Evolutionary conservation across 2,888 invertebrate genomes (phyloP).

Genomic region (Podotricha telesiphe): DNA sequence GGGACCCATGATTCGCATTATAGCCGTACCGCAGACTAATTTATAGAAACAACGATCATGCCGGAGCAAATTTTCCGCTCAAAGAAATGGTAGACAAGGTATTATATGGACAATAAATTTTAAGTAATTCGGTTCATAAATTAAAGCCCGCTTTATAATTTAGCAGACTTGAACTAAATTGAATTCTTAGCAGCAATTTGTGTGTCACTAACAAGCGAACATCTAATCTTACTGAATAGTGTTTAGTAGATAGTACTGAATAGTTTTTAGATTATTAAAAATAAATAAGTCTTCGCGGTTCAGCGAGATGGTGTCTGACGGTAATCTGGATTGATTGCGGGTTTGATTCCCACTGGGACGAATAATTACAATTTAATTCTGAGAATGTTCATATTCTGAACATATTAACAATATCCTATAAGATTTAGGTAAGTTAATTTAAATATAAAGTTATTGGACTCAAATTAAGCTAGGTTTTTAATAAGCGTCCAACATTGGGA

Average conservation of each 20-base stretch:
- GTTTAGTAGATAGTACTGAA: not conserved
- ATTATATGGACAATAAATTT: slow-evolving; percentile 34
- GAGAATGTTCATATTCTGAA: no score
- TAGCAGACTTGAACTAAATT: slow-evolving; percentile 11
- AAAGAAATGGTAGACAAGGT: slow-evolving; percentile 26
- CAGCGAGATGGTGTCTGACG: no score
- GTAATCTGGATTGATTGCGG: no score
- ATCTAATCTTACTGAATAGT: no score
- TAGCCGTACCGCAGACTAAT: slow-evolving; percentile 24
- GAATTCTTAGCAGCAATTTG: slow-evolving; percentile 1
- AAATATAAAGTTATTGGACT: no score
- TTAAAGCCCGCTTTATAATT: slow-evolving; percentile 24
- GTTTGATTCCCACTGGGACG: no score
- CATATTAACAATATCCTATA: no score
- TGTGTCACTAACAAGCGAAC: not conserved
- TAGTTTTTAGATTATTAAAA: not conserved
- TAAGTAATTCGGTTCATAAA: slow-evolving; percentile 22
- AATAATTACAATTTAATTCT: no score
- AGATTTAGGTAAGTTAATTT: no score
- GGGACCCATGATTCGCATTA: slow-evolving; percentile 21
- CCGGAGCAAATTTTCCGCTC: slow-evolving; percentile 16
- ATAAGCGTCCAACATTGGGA: no score
- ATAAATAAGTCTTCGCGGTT: no score
- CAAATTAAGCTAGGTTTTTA: no score
- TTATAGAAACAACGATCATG: slow-evolving; percentile 31